Evolutionary conservation across 2,797 vertebrate genomes (phyloP).

Genomic region (Pelodytes ibericus): DNA sequence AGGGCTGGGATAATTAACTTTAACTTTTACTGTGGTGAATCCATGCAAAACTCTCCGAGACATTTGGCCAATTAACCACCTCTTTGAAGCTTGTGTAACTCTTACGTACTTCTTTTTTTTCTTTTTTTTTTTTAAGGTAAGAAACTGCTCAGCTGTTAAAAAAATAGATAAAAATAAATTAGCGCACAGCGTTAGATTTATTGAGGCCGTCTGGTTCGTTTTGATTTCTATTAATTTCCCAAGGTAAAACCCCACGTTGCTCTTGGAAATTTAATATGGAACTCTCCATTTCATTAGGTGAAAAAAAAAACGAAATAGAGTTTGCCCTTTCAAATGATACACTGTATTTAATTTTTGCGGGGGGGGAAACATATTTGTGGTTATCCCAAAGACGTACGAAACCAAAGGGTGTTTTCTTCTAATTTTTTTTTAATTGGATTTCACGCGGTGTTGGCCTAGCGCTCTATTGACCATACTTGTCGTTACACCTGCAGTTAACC

Average conservation of each 20-base stretch:
- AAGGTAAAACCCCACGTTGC: conserved; percentile 62
- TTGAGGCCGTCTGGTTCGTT: conserved; percentile 64
- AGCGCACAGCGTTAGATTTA: conserved; percentile 62
- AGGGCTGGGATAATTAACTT: conserved; percentile 75
- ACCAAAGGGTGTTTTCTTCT: neutral
- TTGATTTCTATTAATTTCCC: conserved; percentile 71
- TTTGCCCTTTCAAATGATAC: conserved; percentile 64
- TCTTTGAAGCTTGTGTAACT: conserved; percentile 68
- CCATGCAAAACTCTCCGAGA: conserved; percentile 71
- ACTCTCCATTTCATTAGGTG: conserved; percentile 68
- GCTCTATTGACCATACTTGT: neutral
- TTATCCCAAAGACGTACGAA: conserved; percentile 17
- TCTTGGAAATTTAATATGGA: conserved; percentile 64
- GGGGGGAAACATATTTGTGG: conserved; percentile 64
- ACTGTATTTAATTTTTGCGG: conserved; percentile 67
- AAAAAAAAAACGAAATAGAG: conserved; percentile 65
- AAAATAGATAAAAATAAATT: conserved; percentile 71
- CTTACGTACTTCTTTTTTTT: conserved; percentile 66
- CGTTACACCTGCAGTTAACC: neutral
- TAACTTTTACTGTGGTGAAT: conserved; percentile 70
- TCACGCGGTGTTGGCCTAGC: neutral
- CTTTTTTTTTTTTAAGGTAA: conserved; percentile 61
- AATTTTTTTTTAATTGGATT: neutral
- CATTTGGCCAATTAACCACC: conserved; percentile 70
- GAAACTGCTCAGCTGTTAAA: conserved; percentile 67